Evolutionary conservation across 2,888 invertebrate species (phyloP).

Genomic region (Ormyrus rosae): DNA sequence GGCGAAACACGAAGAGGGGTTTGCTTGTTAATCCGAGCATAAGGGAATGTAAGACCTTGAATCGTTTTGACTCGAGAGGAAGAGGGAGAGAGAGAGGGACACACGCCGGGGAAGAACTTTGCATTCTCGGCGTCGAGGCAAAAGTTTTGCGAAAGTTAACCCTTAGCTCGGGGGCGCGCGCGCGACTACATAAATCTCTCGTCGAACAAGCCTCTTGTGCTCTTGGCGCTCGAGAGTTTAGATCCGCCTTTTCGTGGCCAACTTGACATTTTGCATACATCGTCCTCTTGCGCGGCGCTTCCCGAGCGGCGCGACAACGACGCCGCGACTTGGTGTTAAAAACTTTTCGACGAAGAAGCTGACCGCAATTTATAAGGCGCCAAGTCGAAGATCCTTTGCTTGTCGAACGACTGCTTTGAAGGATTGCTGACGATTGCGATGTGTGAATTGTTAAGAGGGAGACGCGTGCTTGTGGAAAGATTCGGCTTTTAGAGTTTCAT

Average conservation of each 20-base stretch:
- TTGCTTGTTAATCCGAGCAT: slow-evolving; percentile 47
- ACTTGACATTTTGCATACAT: slow-evolving; percentile 51
- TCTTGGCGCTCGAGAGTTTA: slow-evolving; percentile 30
- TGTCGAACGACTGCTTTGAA: too few relatives aligned
- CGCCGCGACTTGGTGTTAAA: slow-evolving; percentile 34
- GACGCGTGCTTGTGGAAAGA: too few relatives aligned
- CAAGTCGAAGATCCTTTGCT: too few relatives aligned
- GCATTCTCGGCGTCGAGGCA: slow-evolving; percentile 34
- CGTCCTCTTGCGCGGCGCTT: not conserved
- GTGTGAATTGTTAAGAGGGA: too few relatives aligned
- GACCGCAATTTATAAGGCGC: slow-evolving; percentile 11
- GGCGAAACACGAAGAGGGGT: not conserved
- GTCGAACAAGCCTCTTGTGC: slow-evolving; percentile 39
- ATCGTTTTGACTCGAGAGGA: slow-evolving; percentile 43
- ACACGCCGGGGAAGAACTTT: slow-evolving; percentile 19
- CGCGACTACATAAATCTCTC: slow-evolving; percentile 48
- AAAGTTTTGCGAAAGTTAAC: slow-evolving; percentile 52
- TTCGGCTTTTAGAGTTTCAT: too few relatives aligned
- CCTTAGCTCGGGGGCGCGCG: slow-evolving; percentile 28
- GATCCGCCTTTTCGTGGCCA: slow-evolving; percentile 45
- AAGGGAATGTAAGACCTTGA: slow-evolving; percentile 33
- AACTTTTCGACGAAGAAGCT: slow-evolving; percentile 1
- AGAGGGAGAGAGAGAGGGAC: not conserved
- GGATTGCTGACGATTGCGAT: too few relatives aligned
- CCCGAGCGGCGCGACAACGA: slow-evolving; percentile 2